These are phyloP conservation scores for Neopipo cinnamomea DNA, from an alignment of 2,113 vertebrate species.

Conservation along the genomic window DNA sequence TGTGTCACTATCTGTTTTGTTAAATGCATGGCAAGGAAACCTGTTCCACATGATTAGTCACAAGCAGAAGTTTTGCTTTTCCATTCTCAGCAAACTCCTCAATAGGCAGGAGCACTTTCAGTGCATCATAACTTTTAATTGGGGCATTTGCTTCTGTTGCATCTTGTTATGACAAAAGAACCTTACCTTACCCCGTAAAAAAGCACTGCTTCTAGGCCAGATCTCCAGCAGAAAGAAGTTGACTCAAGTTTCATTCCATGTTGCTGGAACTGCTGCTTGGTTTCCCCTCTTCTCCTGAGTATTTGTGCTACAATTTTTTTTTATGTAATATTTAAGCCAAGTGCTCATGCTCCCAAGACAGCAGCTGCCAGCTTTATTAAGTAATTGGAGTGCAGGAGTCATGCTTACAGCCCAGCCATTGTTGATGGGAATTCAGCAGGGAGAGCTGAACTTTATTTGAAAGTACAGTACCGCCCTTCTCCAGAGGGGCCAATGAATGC, in stretches of 20 bases:
- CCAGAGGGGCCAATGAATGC: neutral
- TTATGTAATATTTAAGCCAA: slow-evolving; percentile 33
- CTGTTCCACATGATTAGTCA: neutral
- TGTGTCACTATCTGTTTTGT: slow-evolving; percentile 5
- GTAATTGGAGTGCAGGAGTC: slow-evolving; percentile 5
- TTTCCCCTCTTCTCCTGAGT: neutral
- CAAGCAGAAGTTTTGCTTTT: neutral
- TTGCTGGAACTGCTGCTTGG: fast-evolving
- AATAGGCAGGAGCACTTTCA: neutral
- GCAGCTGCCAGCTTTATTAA: slow-evolving; percentile 16
- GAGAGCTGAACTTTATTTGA: neutral
- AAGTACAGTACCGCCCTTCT: neutral
- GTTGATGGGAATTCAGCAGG: neutral
- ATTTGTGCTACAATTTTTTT: neutral
- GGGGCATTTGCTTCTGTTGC: neutral
- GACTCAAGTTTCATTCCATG: neutral
- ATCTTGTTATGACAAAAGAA: neutral
- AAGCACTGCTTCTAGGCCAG: neutral
- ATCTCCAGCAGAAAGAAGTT: neutral
- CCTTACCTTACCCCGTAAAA: neutral
- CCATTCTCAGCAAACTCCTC: slow-evolving; percentile 5
- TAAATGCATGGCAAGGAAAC: slow-evolving; percentile 41
- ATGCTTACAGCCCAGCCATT: neutral
- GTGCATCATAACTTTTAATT: neutral
- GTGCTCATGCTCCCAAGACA: neutral